phyloP scores from a whole-genome alignment of 2,888 invertebrate species.

The Choristoneura rosaceana region DNA sequence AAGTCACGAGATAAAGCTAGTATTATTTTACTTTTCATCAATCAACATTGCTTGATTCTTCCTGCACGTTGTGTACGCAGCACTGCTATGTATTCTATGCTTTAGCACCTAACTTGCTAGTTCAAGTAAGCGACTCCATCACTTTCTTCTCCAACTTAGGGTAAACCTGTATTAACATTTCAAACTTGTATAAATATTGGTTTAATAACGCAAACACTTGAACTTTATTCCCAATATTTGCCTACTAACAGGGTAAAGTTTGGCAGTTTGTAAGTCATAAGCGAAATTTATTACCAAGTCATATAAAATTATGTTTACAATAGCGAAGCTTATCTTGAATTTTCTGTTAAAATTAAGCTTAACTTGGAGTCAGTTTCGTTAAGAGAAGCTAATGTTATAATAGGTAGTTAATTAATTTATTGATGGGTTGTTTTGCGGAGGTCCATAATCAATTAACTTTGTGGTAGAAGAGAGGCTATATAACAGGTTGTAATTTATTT shows the following conservation, averaged over 20 bases:
- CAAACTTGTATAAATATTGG: conserved; percentile 33
- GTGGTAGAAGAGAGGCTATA: too few species aligned
- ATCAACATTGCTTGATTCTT: too few species aligned
- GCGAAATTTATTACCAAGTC: conserved; percentile 1
- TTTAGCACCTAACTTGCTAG: background rate
- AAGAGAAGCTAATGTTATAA: background rate
- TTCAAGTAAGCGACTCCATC: conserved; percentile 17
- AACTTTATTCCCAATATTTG: conserved; percentile 39
- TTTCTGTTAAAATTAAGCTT: background rate
- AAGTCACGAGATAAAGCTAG: too few species aligned
- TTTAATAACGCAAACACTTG: conserved; percentile 34
- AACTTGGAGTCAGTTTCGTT: background rate
- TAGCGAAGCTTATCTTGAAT: background rate
- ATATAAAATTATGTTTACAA: conserved; percentile 3
- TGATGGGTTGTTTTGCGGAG: too few species aligned
- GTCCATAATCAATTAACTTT: too few species aligned
- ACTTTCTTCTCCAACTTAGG: conserved; percentile 20
- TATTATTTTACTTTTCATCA: too few species aligned
- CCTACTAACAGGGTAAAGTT: conserved; percentile 29
- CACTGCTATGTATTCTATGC: background rate
- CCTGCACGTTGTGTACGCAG: too few species aligned
- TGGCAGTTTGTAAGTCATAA: conserved; percentile 19
- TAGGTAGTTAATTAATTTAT: too few species aligned
- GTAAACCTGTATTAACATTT: conserved; percentile 31
- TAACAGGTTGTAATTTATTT: too few species aligned